phyloP scores from a whole-genome alignment of 2,797 vertebrate species.

The Orestias chungarensis region DNA sequence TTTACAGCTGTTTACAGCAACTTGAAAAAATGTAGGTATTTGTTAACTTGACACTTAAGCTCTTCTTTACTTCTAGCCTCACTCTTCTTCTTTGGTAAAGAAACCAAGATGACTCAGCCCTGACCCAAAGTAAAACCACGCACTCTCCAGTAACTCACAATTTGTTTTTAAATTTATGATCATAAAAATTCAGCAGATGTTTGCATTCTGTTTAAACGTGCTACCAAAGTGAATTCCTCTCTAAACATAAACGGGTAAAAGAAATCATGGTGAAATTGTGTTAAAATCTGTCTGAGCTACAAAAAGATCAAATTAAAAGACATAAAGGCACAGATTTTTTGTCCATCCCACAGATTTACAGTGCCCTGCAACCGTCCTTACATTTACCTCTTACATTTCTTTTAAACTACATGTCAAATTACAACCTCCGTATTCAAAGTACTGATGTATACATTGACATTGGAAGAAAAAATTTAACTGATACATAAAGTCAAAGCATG shows the following conservation, averaged over 20 bases:
- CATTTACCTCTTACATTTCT: background rate
- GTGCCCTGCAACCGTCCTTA: background rate
- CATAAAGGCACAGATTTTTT: background rate
- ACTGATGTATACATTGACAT: too few species aligned
- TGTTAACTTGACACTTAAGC: slow-evolving; percentile 25
- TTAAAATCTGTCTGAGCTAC: slow-evolving; percentile 18
- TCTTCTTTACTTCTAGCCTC: slow-evolving; percentile 17
- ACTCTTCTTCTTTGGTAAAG: slow-evolving; percentile 77
- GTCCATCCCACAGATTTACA: background rate
- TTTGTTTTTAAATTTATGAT: slow-evolving; percentile 9
- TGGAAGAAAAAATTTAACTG: too few species aligned
- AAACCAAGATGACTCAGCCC: slow-evolving; percentile 66
- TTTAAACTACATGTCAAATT: background rate
- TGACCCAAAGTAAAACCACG: slow-evolving; percentile 51
- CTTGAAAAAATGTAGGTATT: background rate
- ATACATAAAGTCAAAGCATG: too few species aligned
- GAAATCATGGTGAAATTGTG: background rate
- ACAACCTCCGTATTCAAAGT: background rate
- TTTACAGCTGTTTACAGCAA: background rate
- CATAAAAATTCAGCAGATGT: slow-evolving; percentile 7
- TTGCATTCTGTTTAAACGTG: background rate
- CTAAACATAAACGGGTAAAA: background rate
- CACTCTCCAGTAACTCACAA: slow-evolving; percentile 15
- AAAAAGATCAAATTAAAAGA: slow-evolving; percentile 3
- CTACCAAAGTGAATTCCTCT: background rate